Base-by-base conservation (phyloP, 1,140 invertebrate species). In the Ceratina calcarata region DNA sequence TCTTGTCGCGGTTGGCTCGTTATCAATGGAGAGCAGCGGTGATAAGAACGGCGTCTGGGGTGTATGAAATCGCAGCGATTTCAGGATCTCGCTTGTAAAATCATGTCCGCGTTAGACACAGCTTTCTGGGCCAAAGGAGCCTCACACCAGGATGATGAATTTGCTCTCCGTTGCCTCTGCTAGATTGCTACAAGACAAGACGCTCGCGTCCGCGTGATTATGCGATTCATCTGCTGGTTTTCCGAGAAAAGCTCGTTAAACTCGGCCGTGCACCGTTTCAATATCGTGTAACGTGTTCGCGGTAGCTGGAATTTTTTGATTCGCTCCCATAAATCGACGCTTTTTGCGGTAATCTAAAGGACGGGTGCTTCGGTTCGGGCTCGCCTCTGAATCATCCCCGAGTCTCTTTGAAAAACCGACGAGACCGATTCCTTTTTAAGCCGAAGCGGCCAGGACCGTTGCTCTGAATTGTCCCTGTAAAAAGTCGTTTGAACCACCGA, bases 61-160 rank as follows among this genome's bases (percentile, higher is more conserved):
- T 65, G 57, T 2, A 27, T 22, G 69, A 80, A 72, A 76, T 80
- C 61, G 49, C 27, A 8, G 69, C 24, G 76, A 78, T 78, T 72
- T 72, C 60, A 64, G 79, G 79, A 84, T 73, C 82, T 72, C 51
- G 83, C 72, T 80, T 49, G 78, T 58, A 37, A 80, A 68, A 84
- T 69, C 82, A 58, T 73, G 84, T 85, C 83, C 83, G 82, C 53
- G 49, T 81, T 45, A 45, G 37, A 6, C 37, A 45, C 37, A 45
- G 37, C 6, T 45, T 45, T 45, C 37, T 45, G 37, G 37, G 53
- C 61, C 55, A 75, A 62, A 69, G 24, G 61, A 61, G 49, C 62
- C 53, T 32, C 62, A 32, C 62, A 60, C 53, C 76, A 69, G 72
- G 69, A 81, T 57, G 61, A 78, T 73, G 74, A 55, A 81, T 84